Percentiles rank a stretch among this genome's conserved stretches.
Conservation (phyloP, 2,797 vertebrate species). For the Acipenser oxyrinchus region DNA sequence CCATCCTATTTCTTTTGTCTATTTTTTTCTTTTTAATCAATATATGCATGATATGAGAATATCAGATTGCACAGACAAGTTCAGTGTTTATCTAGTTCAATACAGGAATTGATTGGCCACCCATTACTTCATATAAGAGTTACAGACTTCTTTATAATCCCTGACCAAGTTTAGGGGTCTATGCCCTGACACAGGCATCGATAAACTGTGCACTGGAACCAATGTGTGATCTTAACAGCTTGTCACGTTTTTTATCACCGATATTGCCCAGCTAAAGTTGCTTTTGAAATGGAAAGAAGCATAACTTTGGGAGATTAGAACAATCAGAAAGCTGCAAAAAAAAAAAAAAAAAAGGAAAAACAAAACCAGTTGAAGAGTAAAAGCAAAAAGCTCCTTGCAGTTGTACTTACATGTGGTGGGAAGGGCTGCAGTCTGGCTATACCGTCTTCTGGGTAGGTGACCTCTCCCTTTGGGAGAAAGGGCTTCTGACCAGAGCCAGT, state of each 20-base stretch:
- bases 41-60: too few relatives aligned
- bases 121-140: too few relatives aligned
- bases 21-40: too few relatives aligned
- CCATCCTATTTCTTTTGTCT: too few relatives aligned
- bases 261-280: constrained; percentile 7
- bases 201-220: constrained; percentile 22
- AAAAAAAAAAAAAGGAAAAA: constrained; percentile 10
- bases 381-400: constrained; percentile 42
- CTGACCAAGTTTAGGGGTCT: neutral
- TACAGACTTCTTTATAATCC: too few relatives aligned
- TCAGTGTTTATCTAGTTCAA: too few relatives aligned
- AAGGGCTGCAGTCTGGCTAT: constrained; percentile 81
- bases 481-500: constrained; percentile 94
- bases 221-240: constrained; percentile 20
- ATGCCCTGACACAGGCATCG: constrained; percentile 26
- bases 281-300: neutral
- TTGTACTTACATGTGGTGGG: constrained; percentile 85
- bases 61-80: too few relatives aligned
- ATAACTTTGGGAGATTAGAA: neutral
- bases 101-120: too few relatives aligned
- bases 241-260: constrained; percentile 17
- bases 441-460: constrained; percentile 76
- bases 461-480: constrained; percentile 84
- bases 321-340: constrained; percentile 6
- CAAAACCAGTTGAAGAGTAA: neutral